Evolutionary conservation across 1,140 invertebrate species (phyloP), one percentile per base, ranked within the genome.

Genomic region (Danaus plexippus): DNA sequence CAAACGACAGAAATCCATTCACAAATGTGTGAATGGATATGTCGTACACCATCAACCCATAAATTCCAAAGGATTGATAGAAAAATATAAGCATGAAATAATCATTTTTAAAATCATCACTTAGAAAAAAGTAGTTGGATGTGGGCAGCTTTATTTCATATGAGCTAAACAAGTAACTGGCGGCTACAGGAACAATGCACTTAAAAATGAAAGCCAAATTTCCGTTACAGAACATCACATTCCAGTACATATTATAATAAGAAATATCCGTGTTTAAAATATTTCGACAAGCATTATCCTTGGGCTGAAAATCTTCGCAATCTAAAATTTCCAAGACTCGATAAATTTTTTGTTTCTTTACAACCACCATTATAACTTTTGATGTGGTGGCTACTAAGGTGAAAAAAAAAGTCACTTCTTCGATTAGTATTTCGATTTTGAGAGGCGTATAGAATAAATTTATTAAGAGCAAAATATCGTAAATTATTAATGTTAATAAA

Each of bases 71-170:
- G 22, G 58, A 41, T 51, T 73, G 67, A 22, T 68, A 73, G 9
- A 43, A 2, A 58, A 54, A 72, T 10, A 67, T 44, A 9, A 22
- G 51, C 9, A 9, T 52, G 40, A 65, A 72, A 45, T 69, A 69
- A 1, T 61, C 9, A 1, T 65, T 57, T 42, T 48, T 61, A 9
- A 46, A 47, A 10, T 63, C 13, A 6, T 63, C 54, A 9, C 15
- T 58, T 3, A 70, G 50, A 47, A 68, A 64, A 52, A 58, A 64
- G 15, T 73, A 73, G 11, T 66, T 62, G 18, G 56, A 64, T 6
- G 63, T 53, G 32, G 59, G 43, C 44, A 59, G 32, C 22, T 47
- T 54, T 22, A 54, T 43, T 1, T 55, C 6, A 9, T 53, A 52
- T 18, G 47, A 44, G n/a, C 9, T 8, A 43, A 53, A 10, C 2